phyloP scores from a whole-genome alignment of 2,888 invertebrate species.

The Noctua comes region DNA sequence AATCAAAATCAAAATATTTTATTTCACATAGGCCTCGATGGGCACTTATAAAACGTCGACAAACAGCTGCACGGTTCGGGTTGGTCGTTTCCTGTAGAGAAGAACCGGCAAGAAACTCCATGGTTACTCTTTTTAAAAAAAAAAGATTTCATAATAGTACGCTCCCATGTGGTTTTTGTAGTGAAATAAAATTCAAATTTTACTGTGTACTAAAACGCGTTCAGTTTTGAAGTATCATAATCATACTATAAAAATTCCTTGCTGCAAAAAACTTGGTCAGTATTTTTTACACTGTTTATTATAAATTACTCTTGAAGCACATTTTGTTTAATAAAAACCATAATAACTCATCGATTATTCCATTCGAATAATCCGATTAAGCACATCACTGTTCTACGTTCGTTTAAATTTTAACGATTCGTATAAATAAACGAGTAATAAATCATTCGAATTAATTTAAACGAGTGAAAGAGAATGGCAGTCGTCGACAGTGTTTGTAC shows the following conservation, averaged over 20 bases:
- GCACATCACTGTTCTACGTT: slow-evolving; percentile 22
- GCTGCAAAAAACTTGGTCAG: neutral
- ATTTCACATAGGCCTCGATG: too few relatives aligned
- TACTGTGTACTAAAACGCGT: neutral
- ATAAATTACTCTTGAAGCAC: slow-evolving; percentile 19
- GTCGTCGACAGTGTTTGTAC: slow-evolving; percentile 36
- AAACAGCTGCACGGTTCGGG: too few relatives aligned
- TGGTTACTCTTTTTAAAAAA: too few relatives aligned
- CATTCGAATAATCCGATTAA: slow-evolving; percentile 16
- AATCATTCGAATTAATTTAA: slow-evolving; percentile 41
- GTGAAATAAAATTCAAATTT: slow-evolving; percentile 8
- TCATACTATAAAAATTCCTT: slow-evolving; percentile 30
- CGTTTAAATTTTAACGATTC: slow-evolving; percentile 9
- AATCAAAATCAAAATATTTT: too few relatives aligned
- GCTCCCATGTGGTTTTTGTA: neutral
- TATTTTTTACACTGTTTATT: slow-evolving; percentile 8
- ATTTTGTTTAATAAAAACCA: slow-evolving; percentile 16
- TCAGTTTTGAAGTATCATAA: slow-evolving; percentile 23
- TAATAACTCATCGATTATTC: slow-evolving; percentile 31
- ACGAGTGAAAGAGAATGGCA: slow-evolving; percentile 27
- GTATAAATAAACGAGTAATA: slow-evolving; percentile 41
- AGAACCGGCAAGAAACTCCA: too few relatives aligned
- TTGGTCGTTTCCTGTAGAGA: too few relatives aligned
- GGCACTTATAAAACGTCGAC: too few relatives aligned
- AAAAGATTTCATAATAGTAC: neutral